These are phyloP conservation scores for Drosophila pectinifera DNA, from an alignment of 1,140 invertebrate genomes.

Conservation along the genomic window DNA sequence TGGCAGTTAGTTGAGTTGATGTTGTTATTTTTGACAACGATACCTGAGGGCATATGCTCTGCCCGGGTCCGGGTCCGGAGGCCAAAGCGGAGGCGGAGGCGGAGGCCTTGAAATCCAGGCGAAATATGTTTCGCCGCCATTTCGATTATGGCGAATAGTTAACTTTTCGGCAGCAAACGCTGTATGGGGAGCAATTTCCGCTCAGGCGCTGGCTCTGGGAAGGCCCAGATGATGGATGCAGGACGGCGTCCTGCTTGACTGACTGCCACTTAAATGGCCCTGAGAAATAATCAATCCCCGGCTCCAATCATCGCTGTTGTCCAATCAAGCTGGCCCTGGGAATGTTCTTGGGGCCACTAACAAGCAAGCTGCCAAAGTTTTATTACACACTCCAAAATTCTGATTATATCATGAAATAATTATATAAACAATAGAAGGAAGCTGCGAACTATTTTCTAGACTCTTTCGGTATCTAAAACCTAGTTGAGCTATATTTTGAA, in stretches of 20 bases:
- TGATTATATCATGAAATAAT: too few relatives aligned
- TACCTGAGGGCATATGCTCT: slow-evolving; percentile 64
- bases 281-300: slow-evolving; percentile 48
- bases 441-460: background rate
- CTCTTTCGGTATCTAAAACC: background rate
- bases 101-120: slow-evolving; percentile 22
- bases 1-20: slow-evolving; percentile 71
- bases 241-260: slow-evolving; percentile 13
- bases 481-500: background rate
- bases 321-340: slow-evolving; percentile 29
- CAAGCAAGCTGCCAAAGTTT: too few relatives aligned
- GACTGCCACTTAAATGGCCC: slow-evolving; percentile 43
- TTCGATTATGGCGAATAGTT: slow-evolving; percentile 72
- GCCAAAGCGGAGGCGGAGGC: too few relatives aligned
- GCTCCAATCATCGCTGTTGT: slow-evolving; percentile 36
- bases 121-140: slow-evolving; percentile 66
- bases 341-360: slow-evolving; percentile 26
- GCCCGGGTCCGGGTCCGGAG: too few relatives aligned
- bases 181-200: slow-evolving; percentile 60
- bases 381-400: background rate
- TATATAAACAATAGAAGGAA: background rate
- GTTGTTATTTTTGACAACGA: slow-evolving; percentile 77
- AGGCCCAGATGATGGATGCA: slow-evolving; percentile 22
- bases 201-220: slow-evolving; percentile 1
- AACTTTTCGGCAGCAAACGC: slow-evolving; percentile 41